These are phyloP conservation scores for Aeoliscus strigatus DNA, from an alignment of 2,797 vertebrate species.

Conservation along the genomic window DNA sequence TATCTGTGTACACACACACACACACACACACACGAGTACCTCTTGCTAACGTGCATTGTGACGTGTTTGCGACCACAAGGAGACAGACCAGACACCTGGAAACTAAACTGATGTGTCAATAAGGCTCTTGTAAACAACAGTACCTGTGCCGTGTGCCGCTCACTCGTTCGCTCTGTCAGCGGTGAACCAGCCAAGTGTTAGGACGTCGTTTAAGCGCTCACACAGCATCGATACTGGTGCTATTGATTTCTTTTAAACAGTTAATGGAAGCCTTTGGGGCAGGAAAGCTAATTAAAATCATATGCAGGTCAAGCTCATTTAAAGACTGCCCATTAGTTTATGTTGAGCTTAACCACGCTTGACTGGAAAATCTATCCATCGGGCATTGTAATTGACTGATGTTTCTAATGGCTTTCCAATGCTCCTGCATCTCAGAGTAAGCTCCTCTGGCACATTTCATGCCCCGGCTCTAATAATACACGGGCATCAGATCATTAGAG, in stretches of 20 bases:
- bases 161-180: slow-evolving; percentile 50
- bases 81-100: slow-evolving; percentile 31
- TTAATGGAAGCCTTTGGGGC: slow-evolving; percentile 79
- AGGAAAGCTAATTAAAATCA: slow-evolving; percentile 80
- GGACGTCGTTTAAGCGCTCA: slow-evolving; percentile 68
- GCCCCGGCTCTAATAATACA: slow-evolving; percentile 48
- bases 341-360: slow-evolving; percentile 73
- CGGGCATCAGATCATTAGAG: slow-evolving; percentile 47
- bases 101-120: slow-evolving; percentile 31
- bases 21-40: not conserved
- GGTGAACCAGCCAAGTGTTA: slow-evolving; percentile 60
- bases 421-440: slow-evolving; percentile 43
- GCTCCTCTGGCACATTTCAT: slow-evolving; percentile 58
- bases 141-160: slow-evolving; percentile 20
- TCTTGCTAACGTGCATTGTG: slow-evolving; percentile 6
- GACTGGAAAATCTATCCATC: slow-evolving; percentile 75
- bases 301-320: slow-evolving; percentile 79
- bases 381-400: slow-evolving; percentile 73
- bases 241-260: slow-evolving; percentile 76
- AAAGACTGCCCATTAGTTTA: slow-evolving; percentile 78
- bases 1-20: slow-evolving; percentile 4
- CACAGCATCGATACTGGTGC: slow-evolving; percentile 64
- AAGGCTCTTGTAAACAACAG: slow-evolving; percentile 48
- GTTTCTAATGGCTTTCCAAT: slow-evolving; percentile 73
- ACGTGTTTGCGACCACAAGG: slow-evolving; percentile 10